Base-by-base conservation (phyloP, 2,797 vertebrate genomes). In the Rousettus madagascariensis region DNA sequence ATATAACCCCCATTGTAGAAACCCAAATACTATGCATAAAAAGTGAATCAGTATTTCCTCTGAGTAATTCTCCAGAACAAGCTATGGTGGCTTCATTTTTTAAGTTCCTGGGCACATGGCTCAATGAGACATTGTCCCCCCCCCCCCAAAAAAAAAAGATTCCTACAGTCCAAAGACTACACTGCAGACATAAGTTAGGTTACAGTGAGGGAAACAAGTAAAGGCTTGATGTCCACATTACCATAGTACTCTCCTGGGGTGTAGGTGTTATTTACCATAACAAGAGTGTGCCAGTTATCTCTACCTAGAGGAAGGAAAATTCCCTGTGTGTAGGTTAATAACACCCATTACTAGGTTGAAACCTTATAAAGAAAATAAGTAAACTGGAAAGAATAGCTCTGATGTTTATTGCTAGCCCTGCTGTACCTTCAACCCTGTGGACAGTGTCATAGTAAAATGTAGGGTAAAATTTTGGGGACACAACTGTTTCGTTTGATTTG, bases 331-430 rank as follows among this genome's bases (percentile, higher is more conserved):
- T 68, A 57, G 4, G 8, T n/a, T 19, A 86, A 28, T 46, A 55
- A 84, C 17, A 53, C 6, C 24, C 28, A 74, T 38, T 57, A 75
- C 33, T 9, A 12, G 12, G 15, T 51, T 63, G 46, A 57, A 88
- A 94, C 80, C 63, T 49, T 86, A 19, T 59, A 46, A 74, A 74
- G 51, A 79, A 90, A 93, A 86, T 46, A 61, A 93, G 53, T 38
- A 59, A 88, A 41, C 83, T 57, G 63, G 28, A 85, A 79, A 93
- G 10, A 84, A 55, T 2, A 57, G 16, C 8, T 22, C 61, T 51
- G 20, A 38, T 59, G 69, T 28, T 38, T 80, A 55, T 79, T 92
- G 28, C 28, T 69, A 28, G 2, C 24, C 22, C 10, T 66, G 1
- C 12, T 61, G 8, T 90, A 9, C 59, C 26, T 88, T 36, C 43